These are phyloP conservation scores for Drosophila takahashii DNA, from an alignment of 1,140 invertebrate genomes.

Conservation along the genomic window DNA sequence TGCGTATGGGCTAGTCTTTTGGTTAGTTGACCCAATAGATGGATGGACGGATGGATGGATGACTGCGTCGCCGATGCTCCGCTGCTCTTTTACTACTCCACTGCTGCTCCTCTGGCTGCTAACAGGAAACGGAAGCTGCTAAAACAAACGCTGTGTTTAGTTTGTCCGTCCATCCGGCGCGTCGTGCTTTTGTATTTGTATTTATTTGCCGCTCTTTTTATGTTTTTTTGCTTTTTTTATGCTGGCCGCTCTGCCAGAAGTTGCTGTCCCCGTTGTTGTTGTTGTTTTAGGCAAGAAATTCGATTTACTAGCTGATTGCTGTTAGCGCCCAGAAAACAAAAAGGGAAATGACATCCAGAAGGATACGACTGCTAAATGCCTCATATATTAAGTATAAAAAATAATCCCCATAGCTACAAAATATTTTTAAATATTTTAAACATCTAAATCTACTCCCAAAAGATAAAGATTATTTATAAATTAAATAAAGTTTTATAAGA, in stretches of 20 bases:
- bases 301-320: slow-evolving; percentile 82
- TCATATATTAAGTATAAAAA: too few species aligned
- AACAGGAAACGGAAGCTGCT: slow-evolving; percentile 81
- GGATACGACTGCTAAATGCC: slow-evolving; percentile 6
- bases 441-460: too few species aligned
- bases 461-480: too few species aligned
- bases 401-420: too few species aligned
- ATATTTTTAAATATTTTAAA: too few species aligned
- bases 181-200: slow-evolving; percentile 54
- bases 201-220: slow-evolving; percentile 56
- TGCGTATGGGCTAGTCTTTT: slow-evolving; percentile 75
- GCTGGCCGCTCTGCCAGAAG: slow-evolving; percentile 22
- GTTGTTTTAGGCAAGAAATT: slow-evolving; percentile 81
- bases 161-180: slow-evolving; percentile 53
- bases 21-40: slow-evolving; percentile 71
- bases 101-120: slow-evolving; percentile 24
- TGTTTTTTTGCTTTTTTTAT: slow-evolving; percentile 2
- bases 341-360: slow-evolving; percentile 9
- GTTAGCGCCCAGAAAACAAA: slow-evolving; percentile 60
- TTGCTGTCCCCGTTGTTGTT: slow-evolving; percentile 52
- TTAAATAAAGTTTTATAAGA: too few species aligned
- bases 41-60: slow-evolving; percentile 47
- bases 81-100: slow-evolving; percentile 8
- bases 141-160: slow-evolving; percentile 81
- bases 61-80: slow-evolving; percentile 46